These are phyloP conservation scores for Hippocampus guttulatus DNA, from an alignment of 2,113 vertebrate genomes.

Conservation along the genomic window DNA sequence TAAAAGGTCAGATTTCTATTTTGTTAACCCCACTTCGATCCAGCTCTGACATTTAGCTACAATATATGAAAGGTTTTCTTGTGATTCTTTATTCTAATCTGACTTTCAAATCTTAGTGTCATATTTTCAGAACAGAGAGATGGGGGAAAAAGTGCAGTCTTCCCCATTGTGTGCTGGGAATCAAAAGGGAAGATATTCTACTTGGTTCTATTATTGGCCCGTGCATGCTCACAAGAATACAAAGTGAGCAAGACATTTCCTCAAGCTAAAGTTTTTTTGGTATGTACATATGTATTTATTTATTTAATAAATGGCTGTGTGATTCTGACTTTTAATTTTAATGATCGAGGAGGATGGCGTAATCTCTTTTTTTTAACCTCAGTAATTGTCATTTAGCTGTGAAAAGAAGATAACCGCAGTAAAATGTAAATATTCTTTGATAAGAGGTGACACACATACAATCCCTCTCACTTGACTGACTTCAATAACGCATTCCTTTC, in stretches of 20 bases:
- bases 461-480: not conserved
- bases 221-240: not conserved
- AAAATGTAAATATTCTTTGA: not conserved
- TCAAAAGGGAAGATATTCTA: not conserved
- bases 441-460: not conserved
- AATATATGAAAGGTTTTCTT: conserved; percentile 18
- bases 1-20: conserved; percentile 34
- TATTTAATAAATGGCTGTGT: not conserved
- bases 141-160: not conserved
- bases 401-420: not conserved
- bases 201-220: not conserved
- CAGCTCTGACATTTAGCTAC: conserved; percentile 22
- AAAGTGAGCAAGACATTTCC: not conserved
- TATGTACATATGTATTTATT: no score
- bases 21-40: conserved; percentile 14
- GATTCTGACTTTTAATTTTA: not conserved
- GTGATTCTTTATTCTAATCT: conserved; percentile 13
- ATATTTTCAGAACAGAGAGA: not conserved
- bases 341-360: no score
- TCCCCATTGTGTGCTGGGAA: not conserved
- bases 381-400: not conserved
- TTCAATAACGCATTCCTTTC: not conserved
- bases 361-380: not conserved
- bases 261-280: not conserved
- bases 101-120: not conserved